Conservation (phyloP, 2,797 vertebrate genomes). For the Coreius guichenoti region DNA sequence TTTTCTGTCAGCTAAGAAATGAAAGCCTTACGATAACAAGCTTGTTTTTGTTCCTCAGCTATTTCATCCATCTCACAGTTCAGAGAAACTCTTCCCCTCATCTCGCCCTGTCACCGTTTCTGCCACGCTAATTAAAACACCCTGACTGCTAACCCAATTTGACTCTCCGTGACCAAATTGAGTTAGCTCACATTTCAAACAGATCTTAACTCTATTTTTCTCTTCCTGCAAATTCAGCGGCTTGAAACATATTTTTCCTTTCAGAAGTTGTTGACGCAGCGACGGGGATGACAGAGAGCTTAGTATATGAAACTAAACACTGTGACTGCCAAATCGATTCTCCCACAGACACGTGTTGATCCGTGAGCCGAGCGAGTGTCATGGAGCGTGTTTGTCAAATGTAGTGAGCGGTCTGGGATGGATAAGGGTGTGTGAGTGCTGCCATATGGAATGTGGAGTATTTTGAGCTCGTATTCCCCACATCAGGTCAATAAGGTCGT, state of each 20-base stretch:
- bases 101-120: constrained; percentile 22
- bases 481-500: constrained; percentile 53
- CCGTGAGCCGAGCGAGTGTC: not conserved
- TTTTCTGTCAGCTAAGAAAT: not conserved
- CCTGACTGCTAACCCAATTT: constrained; percentile 56
- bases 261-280: constrained; percentile 28
- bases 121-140: constrained; percentile 45
- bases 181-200: constrained; percentile 54
- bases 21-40: not conserved
- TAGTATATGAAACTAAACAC: constrained; percentile 37
- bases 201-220: constrained; percentile 47
- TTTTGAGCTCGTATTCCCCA: constrained; percentile 58
- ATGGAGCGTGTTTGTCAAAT: constrained; percentile 39
- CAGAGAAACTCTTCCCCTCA: constrained; percentile 8
- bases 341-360: constrained; percentile 26
- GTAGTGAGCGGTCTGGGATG: constrained; percentile 32
- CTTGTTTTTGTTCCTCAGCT: constrained; percentile 13
- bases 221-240: constrained; percentile 24
- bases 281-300: constrained; percentile 10
- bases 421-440: constrained; percentile 38
- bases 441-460: constrained; percentile 53
- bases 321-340: constrained; percentile 38
- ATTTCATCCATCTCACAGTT: constrained; percentile 13
- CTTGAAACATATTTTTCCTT: constrained; percentile 34
- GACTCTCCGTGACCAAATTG: constrained; percentile 45